These are phyloP conservation scores for Volucella inanis DNA, from an alignment of 2,888 invertebrate genomes.

Conservation along the genomic window DNA sequence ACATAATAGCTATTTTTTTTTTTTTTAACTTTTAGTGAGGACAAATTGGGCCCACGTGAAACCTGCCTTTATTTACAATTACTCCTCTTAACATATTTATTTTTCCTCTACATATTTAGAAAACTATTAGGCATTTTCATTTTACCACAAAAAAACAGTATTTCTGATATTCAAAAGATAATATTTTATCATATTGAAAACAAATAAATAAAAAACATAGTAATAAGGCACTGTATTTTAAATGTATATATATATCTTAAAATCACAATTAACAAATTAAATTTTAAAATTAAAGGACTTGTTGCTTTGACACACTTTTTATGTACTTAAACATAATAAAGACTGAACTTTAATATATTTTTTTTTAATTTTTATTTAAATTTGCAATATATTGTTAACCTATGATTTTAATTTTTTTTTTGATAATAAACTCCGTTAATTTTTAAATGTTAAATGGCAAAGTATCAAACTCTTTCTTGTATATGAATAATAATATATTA, in stretches of 20 bases:
- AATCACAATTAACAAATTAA: constrained; percentile 22
- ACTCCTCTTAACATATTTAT: not conserved
- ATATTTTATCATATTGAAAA: not conserved
- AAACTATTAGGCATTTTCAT: not conserved
- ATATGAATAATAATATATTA: constrained; percentile 31
- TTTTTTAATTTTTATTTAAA: not conserved
- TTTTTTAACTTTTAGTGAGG: constrained; percentile 44
- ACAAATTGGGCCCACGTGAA: constrained; percentile 72
- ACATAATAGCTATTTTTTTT: constrained; percentile 27
- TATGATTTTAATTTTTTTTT: constrained; percentile 9
- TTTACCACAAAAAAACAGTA: not conserved
- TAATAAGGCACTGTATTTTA: constrained; percentile 71
- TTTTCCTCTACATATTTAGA: constrained; percentile 16
- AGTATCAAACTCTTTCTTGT: constrained; percentile 33
- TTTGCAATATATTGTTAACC: not conserved
- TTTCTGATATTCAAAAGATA: not conserved
- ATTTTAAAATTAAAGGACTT: not conserved
- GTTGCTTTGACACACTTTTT: too few species aligned
- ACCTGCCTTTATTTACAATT: constrained; percentile 69
- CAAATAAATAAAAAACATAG: constrained; percentile 13
- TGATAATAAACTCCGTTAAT: constrained; percentile 29
- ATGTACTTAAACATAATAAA: not conserved
- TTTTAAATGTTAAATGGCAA: constrained; percentile 44
- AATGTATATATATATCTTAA: constrained; percentile 13
- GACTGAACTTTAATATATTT: not conserved